These are phyloP conservation scores for Lampropteryx suffumata DNA, from an alignment of 2,888 invertebrate genomes.

Conservation along the genomic window DNA sequence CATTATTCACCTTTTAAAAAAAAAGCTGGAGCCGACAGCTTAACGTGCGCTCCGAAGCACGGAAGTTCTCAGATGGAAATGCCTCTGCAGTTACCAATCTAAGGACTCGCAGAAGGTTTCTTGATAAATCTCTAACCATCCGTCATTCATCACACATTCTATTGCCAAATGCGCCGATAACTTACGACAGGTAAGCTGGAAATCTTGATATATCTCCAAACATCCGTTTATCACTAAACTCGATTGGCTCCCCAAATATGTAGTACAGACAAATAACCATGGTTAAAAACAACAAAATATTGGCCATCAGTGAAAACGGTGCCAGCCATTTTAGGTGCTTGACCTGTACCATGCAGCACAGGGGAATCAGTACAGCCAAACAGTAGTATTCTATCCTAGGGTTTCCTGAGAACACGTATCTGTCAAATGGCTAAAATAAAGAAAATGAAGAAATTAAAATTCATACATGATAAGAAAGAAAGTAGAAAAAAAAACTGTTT, in stretches of 20 bases:
- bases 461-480: too few species aligned
- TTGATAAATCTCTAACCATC: too few species aligned
- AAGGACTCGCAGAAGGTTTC: too few species aligned
- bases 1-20: too few species aligned
- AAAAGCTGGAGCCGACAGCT: too few species aligned
- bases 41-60: too few species aligned
- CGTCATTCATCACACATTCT: too few species aligned
- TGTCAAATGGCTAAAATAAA: conserved; percentile 71
- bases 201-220: conserved; percentile 82
- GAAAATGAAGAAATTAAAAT: conserved; percentile 3
- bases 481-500: too few species aligned
- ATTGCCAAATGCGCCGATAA: too few species aligned
- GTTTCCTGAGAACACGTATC: conserved; percentile 55
- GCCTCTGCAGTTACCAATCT: too few species aligned
- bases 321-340: conserved; percentile 91
- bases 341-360: conserved; percentile 78
- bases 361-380: conserved; percentile 60
- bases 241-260: conserved; percentile 83
- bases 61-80: too few species aligned
- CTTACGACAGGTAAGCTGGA: conserved; percentile 92
- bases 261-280: conserved; percentile 92
- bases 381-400: conserved; percentile 68
- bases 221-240: conserved; percentile 73
- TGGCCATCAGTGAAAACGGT: conserved; percentile 94
- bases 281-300: conserved; percentile 89